Evolutionary conservation across 2,113 vertebrate species (phyloP).

Genomic region (Edolisoma coerulescens): DNA sequence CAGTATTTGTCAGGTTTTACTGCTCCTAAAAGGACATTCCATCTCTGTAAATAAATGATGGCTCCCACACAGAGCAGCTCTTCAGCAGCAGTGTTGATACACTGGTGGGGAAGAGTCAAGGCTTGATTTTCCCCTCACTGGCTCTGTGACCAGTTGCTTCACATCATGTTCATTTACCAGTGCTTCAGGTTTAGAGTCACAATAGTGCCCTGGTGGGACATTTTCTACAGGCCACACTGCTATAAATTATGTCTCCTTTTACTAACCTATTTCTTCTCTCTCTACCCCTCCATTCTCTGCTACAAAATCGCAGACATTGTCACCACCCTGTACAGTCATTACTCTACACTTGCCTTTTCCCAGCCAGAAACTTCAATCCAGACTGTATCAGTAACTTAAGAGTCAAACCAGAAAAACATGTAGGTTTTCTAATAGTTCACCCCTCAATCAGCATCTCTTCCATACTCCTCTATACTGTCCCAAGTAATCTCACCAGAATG

Average conservation of each 20-base stretch:
- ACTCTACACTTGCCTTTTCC: not conserved
- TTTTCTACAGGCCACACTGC: not conserved
- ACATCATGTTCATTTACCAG: not conserved
- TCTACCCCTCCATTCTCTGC: not conserved
- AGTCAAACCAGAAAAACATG: not conserved
- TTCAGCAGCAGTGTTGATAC: not conserved
- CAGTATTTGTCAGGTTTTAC: not conserved
- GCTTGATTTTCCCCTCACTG: not conserved
- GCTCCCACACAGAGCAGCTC: not conserved
- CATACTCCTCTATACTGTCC: not conserved
- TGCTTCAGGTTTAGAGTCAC: not conserved
- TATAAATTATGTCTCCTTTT: not conserved
- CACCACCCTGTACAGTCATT: not conserved
- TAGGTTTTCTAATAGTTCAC: not conserved
- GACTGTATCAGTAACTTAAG: not conserved
- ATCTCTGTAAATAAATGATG: not conserved
- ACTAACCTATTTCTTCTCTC: not conserved
- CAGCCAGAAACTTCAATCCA: not conserved
- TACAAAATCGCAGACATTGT: not conserved
- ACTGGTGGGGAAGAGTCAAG: not conserved
- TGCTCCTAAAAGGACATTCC: not conserved
- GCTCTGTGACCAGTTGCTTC: not conserved
- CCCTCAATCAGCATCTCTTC: not conserved
- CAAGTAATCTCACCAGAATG: not conserved
- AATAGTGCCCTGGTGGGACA: not conserved